A percentile compares a stretch with the other conserved stretches of the same genome.
Conservation (phyloP, 2,797 vertebrate genomes). For the Borostomias antarcticus region DNA sequence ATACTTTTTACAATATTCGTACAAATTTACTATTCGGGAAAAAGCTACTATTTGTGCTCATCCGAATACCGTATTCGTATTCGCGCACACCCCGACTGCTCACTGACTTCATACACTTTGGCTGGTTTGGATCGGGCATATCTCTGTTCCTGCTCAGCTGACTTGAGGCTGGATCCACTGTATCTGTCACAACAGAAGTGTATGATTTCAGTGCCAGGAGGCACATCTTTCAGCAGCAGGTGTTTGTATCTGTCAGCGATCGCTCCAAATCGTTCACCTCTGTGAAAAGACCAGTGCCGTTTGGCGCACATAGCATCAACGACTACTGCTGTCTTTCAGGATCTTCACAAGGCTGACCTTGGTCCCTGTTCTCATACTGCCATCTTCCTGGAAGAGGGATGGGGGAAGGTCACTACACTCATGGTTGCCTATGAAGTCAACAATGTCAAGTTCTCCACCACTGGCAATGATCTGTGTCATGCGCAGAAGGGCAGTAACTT, state of each 20-base stretch:
- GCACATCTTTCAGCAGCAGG: not conserved
- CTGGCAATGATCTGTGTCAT: not conserved
- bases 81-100: too few relatives aligned
- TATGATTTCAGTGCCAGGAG: not conserved
- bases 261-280: not conserved
- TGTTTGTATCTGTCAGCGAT: not conserved
- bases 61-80: too few relatives aligned
- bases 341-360: not conserved
- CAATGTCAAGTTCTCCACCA: too few relatives aligned
- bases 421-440: constrained; percentile 4
- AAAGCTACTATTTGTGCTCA: too few relatives aligned
- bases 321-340: constrained; percentile 4
- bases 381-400: too few relatives aligned
- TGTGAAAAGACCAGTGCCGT: not conserved
- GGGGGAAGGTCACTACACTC: not conserved
- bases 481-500: not conserved
- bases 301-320: not conserved
- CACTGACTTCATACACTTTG: constrained; percentile 3
- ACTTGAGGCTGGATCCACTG: not conserved
- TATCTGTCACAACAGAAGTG: not conserved
- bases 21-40: too few relatives aligned
- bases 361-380: too few relatives aligned
- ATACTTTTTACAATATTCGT: too few relatives aligned
- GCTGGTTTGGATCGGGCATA: not conserved
- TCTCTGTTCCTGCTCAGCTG: too few relatives aligned